Base-by-base conservation (phyloP, 2,113 vertebrate genomes). In the Toxotes chatareus region DNA sequence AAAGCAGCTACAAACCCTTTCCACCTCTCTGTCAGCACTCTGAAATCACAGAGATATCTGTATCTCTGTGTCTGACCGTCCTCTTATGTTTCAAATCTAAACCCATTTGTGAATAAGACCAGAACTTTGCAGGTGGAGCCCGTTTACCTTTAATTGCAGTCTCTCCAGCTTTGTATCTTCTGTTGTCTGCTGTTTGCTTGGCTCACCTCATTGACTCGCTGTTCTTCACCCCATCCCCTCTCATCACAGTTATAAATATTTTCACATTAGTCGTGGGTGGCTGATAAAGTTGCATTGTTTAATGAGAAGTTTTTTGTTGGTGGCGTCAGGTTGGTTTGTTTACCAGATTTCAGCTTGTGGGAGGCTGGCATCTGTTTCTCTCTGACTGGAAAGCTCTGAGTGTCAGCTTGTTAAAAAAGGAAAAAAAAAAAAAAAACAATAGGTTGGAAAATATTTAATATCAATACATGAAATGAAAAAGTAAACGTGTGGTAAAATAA, bases 361-460 rank as follows among this genome's bases (percentile, higher is more conserved):
- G 90, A 92, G 88, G 89, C 65, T 82, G 88, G 89, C 92, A 93
- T 91, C 90, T 92, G 92, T 91, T 93, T 88, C 79, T 65, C 67
- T 78, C 63, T 79, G 79, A 75, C 63, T 74, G 69, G 31, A 81
- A 77, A 82, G 69, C 85, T 72, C 82, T 31, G 47, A 73, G 76
- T 83, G 85, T 90, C 83, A 77, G 55, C 76, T 83, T 79, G 83
- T 82, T 80, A 78, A 63, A 55, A 60, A 74, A 55, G 83, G 60
- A 61, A 56, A 44, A 23, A 11, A 17, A 14, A 32, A 38, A 16
- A 21, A 7, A 4, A 2, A 70, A 83, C 71, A 81, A 80, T 66
- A 12, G 61, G 14, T 16, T 69, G 64, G 73, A 66, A 74, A 80
- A 85, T 83, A 83, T 72, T 80, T 51, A 77, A 70, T 63, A 73